A percentile compares a stretch with the other conserved stretches of the same genome.
phyloP scores from a whole-genome alignment of 2,888 invertebrate species.

The Drosophila pegasa region DNA sequence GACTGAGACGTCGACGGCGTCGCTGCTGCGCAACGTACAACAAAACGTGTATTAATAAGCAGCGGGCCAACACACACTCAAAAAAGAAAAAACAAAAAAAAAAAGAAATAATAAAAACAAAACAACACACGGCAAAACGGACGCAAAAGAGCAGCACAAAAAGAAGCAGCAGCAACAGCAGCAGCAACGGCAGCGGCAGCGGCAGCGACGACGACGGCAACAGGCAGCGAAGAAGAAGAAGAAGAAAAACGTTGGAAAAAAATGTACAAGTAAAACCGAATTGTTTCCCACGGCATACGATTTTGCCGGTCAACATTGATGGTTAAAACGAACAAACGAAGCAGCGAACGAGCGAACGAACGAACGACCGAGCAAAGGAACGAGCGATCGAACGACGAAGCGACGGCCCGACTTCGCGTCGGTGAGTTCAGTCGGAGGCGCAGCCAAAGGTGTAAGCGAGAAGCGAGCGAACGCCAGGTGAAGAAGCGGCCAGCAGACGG shows the following conservation, averaged over 20 bases:
- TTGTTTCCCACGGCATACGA: conserved; percentile 86
- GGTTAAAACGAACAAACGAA: conserved; percentile 68
- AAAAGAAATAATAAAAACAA: conserved; percentile 50
- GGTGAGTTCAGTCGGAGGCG: conserved; percentile 43
- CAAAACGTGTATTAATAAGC: conserved; percentile 78
- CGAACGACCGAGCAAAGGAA: conserved; percentile 27
- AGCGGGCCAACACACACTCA: conserved; percentile 51
- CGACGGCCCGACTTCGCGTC: conserved; percentile 41
- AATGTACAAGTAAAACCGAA: conserved; percentile 85
- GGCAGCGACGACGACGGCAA: conserved; percentile 72
- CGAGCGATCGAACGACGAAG: conserved; percentile 46
- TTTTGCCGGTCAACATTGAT: conserved; percentile 86
- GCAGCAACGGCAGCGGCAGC: conserved; percentile 45
- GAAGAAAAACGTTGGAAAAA: conserved; percentile 67
- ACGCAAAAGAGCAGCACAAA: conserved; percentile 72
- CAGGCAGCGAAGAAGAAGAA: conserved; percentile 58
- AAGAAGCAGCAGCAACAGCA: conserved; percentile 60
- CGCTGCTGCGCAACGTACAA: conserved; percentile 59
- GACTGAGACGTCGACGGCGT: conserved; percentile 29
- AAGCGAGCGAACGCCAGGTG: conserved; percentile 71
- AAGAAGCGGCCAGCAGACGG: conserved; percentile 60
- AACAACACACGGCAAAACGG: conserved; percentile 70
- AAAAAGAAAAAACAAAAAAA: conserved; percentile 9
- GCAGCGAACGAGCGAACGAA: conserved; percentile 50
- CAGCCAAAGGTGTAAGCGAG: conserved; percentile 74